phyloP scores from a whole-genome alignment of 2,888 invertebrate species.

The Hanleya hanleyi region DNA sequence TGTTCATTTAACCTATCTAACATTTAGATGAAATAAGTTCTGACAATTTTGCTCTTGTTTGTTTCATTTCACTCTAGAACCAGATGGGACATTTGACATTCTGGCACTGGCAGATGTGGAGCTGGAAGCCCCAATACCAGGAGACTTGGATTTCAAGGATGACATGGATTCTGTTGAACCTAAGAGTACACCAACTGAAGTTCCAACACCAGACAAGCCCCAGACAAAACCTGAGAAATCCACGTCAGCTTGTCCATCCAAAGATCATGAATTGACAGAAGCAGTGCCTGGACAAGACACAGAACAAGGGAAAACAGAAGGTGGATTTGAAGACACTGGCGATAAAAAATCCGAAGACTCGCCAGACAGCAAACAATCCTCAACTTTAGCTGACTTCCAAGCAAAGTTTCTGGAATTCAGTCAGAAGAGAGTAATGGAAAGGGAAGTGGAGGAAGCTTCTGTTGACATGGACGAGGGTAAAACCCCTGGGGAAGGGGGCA shows the following conservation, averaged over 20 bases:
- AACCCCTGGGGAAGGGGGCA: not conserved
- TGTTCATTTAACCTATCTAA: no score
- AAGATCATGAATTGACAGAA: slow-evolving; percentile 14
- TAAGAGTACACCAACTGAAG: slow-evolving; percentile 26
- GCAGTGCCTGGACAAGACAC: slow-evolving; percentile 2
- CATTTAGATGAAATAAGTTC: no score
- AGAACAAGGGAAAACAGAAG: slow-evolving; percentile 23
- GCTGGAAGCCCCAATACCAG: slow-evolving; percentile 81
- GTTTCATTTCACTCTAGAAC: slow-evolving; percentile 79
- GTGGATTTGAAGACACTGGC: slow-evolving; percentile 78
- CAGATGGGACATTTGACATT: slow-evolving; percentile 90
- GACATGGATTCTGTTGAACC: slow-evolving; percentile 78
- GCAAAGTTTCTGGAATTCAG: slow-evolving; percentile 72
- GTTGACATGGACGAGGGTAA: slow-evolving; percentile 38
- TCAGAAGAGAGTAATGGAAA: slow-evolving; percentile 50
- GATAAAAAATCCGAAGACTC: slow-evolving; percentile 75
- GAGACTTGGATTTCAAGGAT: slow-evolving; percentile 83
- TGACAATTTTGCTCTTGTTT: no score
- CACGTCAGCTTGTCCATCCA: no score
- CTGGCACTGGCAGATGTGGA: slow-evolving; percentile 96
- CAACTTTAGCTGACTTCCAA: slow-evolving; percentile 40
- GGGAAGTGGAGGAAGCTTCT: slow-evolving; percentile 25
- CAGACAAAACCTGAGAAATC: no score
- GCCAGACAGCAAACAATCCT: not conserved
- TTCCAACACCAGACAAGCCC: slow-evolving; percentile 20